Evolutionary conservation across 2,113 vertebrate genomes (phyloP), one percentile per base, ranked within the genome.

Genomic region (Festucalex cinctus): DNA sequence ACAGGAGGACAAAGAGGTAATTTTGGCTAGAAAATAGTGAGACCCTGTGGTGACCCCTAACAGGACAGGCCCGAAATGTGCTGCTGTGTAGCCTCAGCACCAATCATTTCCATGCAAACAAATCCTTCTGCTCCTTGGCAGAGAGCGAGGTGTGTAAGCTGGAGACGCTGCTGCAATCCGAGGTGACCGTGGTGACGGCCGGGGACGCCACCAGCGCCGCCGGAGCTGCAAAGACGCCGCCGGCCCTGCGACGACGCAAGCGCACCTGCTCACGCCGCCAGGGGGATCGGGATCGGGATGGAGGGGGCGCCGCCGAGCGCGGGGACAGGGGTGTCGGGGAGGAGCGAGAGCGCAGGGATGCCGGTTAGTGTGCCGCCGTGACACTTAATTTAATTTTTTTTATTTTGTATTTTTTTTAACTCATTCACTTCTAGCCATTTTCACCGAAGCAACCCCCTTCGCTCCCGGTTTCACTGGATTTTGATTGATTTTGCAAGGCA

Each of bases 101-200:
- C 36, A 4, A 1, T 24, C 14, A 22, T 43, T 39, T 63, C 26
- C 13, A 12, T 46, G 7, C 37, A 3, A 61, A 39, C 37, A 61
- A 59, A 59, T 20, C 57, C 3, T 14, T 20, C 1, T 14, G 5
- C 24, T 22, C 36, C 22, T 24, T 0, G 9, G 1, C 86, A 95
- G 94, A 95, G 82, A 86, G 89, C 22, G 94, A 95, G 51, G 91
- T 96, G n/a, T 86, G 85, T 72, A 94, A 94, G 76, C 85, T 94
- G 0, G 94, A 96, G 84, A 94, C 93, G 1, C 84, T 93, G 68
- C 86, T 92, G 24, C 91, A 94, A 73, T 75, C 94, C 0, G 93
- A 95, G 57, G 94, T 95, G 20, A 69, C 93, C 0, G 89, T 93
- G 83, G 88, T 92, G n/a, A 88, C 91, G 24, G 68, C 93, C 2